These are phyloP conservation scores for Dendronephthya gigantea DNA, from an alignment of 64 coral and sea anemone genomes.

Conservation along the genomic window DNA sequence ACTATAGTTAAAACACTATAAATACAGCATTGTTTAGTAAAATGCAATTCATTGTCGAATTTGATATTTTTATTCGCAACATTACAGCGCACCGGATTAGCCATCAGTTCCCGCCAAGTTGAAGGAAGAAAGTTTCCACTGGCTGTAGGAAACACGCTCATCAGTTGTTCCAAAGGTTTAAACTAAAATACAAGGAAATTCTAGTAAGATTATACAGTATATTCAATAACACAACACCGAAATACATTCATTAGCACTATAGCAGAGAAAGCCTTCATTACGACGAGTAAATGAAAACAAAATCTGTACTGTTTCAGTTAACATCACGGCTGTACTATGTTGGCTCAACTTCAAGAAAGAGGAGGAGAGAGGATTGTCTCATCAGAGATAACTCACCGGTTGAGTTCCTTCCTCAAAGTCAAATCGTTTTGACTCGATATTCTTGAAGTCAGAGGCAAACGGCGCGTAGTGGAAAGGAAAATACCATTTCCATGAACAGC, in stretches of 20 bases:
- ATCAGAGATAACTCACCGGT: constrained; percentile 46
- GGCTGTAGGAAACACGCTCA: constrained; percentile 95
- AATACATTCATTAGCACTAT: too few species aligned
- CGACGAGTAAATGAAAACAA: constrained; percentile 5
- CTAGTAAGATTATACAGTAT: background rate
- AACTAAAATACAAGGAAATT: constrained; percentile 44
- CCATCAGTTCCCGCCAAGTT: constrained; percentile 82
- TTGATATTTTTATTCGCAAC: too few species aligned
- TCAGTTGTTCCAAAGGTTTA: constrained; percentile 88
- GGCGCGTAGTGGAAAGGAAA: constrained; percentile 93
- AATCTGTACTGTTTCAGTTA: too few species aligned
- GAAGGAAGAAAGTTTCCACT: constrained; percentile 91
- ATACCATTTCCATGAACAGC: constrained; percentile 97
- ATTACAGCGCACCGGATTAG: constrained; percentile 51
- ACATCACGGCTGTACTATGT: background rate
- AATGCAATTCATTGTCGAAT: too few species aligned
- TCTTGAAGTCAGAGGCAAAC: constrained; percentile 90
- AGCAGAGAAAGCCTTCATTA: background rate
- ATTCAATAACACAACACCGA: background rate
- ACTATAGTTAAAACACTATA: too few species aligned
- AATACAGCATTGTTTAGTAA: too few species aligned
- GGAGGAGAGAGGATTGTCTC: too few species aligned
- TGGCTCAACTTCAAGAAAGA: too few species aligned
- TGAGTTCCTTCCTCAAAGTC: constrained; percentile 72
- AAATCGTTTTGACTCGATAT: constrained; percentile 47